Evolutionary conservation across 2,888 invertebrate species (phyloP).

Genomic region (Oligia fasciuncula): DNA sequence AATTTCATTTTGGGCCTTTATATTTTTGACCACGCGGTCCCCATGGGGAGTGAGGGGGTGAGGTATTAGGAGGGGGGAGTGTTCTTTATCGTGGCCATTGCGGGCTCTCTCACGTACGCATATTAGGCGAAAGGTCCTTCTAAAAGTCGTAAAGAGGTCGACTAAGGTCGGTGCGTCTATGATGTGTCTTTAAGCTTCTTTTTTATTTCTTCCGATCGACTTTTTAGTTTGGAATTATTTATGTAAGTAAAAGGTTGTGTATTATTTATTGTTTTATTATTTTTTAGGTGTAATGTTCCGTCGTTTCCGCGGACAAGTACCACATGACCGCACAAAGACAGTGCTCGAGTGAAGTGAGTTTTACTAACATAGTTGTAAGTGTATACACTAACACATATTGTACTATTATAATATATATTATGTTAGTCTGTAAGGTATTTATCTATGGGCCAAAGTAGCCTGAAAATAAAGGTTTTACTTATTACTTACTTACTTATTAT

Average conservation of each 20-base stretch:
- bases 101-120: conserved; percentile 82
- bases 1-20: conserved; percentile 87
- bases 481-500: too few species aligned
- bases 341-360: too few species aligned
- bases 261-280: too few species aligned
- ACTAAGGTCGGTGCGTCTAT: conserved; percentile 76
- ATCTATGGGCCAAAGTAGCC: too few species aligned
- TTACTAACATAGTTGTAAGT: too few species aligned
- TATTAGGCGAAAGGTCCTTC: conserved; percentile 81
- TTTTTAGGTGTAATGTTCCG: too few species aligned
- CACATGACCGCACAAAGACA: too few species aligned
- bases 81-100: conserved; percentile 80
- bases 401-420: too few species aligned
- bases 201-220: conserved; percentile 71
- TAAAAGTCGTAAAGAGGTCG: conserved; percentile 84
- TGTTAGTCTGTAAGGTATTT: too few species aligned
- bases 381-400: too few species aligned
- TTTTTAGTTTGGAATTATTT: conserved; percentile 61
- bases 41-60: conserved; percentile 46
- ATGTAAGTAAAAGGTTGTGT: conserved; percentile 50
- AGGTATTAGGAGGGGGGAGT: conserved; percentile 50
- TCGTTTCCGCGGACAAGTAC: too few species aligned
- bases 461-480: too few species aligned
- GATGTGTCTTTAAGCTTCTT: conserved; percentile 75
- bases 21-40: conserved; percentile 84